Percentiles rank a stretch among this genome's conserved stretches.
These are phyloP conservation scores for Mustelus asterias DNA, from an alignment of 2,113 vertebrate genomes.

Conservation along the genomic window DNA sequence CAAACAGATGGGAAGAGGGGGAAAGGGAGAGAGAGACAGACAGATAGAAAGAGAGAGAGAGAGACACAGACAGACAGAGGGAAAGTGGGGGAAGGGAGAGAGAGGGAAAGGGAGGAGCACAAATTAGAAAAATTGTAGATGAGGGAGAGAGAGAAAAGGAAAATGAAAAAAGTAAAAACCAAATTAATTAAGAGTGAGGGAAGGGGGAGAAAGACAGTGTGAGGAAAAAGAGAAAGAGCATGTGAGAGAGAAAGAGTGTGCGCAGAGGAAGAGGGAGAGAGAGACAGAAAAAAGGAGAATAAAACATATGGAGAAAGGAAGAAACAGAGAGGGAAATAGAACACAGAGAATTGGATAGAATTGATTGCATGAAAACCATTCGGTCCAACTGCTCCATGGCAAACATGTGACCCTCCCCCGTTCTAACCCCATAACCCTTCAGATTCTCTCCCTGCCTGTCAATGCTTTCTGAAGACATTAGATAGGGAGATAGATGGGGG, in stretches of 20 bases:
- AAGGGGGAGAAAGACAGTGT: not conserved
- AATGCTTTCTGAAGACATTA: not conserved
- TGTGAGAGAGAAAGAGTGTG: not conserved
- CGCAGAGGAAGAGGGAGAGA: not conserved
- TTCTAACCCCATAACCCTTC: not conserved
- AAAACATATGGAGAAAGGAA: not conserved
- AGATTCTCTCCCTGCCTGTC: not conserved
- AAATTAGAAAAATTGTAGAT: not conserved
- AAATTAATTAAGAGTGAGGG: not conserved
- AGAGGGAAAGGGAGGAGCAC: conserved; percentile 31
- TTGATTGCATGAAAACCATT: not conserved
- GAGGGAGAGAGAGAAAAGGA: not conserved
- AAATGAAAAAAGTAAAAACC: conserved; percentile 23
- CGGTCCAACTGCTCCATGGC: not conserved
- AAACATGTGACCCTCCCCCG: not conserved
- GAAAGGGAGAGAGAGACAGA: not conserved
- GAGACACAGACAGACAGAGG: too few species aligned
- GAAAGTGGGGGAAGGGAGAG: not conserved
- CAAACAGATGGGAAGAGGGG: not conserved
- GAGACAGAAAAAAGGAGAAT: not conserved
- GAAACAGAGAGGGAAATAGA: not conserved
- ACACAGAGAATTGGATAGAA: not conserved
- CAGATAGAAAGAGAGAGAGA: not conserved
- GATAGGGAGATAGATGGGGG: not conserved
- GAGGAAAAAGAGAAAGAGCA: not conserved